Base-by-base conservation (phyloP, 2,888 invertebrate genomes). In the Siphonodentalium dalli region DNA sequence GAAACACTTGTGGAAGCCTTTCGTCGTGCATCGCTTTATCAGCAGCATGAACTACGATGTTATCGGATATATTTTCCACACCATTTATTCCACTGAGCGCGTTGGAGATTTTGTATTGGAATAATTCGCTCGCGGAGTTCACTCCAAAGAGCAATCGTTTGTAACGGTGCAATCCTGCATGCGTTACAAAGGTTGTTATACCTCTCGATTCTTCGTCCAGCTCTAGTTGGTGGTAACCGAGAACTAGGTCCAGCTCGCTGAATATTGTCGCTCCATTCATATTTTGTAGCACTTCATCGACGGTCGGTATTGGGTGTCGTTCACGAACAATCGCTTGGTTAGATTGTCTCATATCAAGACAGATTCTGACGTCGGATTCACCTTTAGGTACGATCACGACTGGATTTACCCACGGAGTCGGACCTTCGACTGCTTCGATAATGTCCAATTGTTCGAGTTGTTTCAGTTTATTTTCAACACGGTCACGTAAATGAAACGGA, bases 241-340 rank as follows among this genome's bases (percentile, higher is more conserved):
- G 26, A 7, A 37, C 34, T 11, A 60, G 18, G 26, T 60, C 47
- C 2, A 60, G 20, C 33, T 60, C 60, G 13, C 38, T 47, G 23
- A 54, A 54, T 4, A 54, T 29, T 15, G 3, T 50, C 6, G 1
- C 13, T 26, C 28, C 11, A 35, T 54, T 53, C 20, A 42, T 18
- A 23, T 51, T 38, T 3, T 54, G 41, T n/a, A 53, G 15, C n/a
- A 57, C 31, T n/a, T 56, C 42, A 26, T 54, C 53, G 2, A 42
- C 33, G 7, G 57, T 47, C 13, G 61, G 58, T 15, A 58, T 61
- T 6, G 54, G 50, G 26, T 58, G 50, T 29, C 52, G 31, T 27
- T 50, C 45, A 5, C 54, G 39, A 3, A 39, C 21, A 11, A 58
- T 41, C 8, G 61, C 54, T 7, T 11, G 18, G 13, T 57, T 53